A percentile compares a stretch with the other conserved stretches of the same genome.
Evolutionary conservation across 2,888 invertebrate species (phyloP).

Genomic region (Troilus luridus): DNA sequence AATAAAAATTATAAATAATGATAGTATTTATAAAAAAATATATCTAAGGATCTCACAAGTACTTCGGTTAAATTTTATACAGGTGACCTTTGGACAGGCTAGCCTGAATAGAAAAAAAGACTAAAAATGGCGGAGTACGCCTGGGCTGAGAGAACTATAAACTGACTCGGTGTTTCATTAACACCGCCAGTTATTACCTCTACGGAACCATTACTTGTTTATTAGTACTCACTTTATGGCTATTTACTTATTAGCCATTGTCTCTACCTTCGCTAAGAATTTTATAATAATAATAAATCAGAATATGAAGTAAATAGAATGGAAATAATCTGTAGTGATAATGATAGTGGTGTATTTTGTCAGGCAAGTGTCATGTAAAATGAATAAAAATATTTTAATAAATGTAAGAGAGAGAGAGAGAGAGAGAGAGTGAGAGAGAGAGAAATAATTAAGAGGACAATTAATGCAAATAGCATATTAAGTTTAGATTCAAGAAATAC

Average conservation of each 20-base stretch:
- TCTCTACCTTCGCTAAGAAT: not conserved
- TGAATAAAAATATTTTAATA: no score
- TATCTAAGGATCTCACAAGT: not conserved
- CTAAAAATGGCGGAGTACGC: not conserved
- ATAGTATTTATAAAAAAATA: no score
- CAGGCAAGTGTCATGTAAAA: not conserved
- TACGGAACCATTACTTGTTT: slow-evolving; percentile 8
- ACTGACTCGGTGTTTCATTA: slow-evolving; percentile 5
- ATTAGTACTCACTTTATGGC: slow-evolving; percentile 33
- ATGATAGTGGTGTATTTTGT: not conserved
- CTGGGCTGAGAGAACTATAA: not conserved
- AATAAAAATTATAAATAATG: no score
- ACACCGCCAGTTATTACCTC: not conserved
- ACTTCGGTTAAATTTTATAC: not conserved
- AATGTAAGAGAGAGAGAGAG: no score
- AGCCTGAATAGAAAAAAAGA: not conserved
- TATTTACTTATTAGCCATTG: slow-evolving; percentile 13
- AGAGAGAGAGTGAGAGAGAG: no score
- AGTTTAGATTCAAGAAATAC: no score
- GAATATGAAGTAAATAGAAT: not conserved
- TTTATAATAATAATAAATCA: not conserved
- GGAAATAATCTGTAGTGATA: not conserved
- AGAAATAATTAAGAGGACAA: no score
- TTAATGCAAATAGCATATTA: no score
- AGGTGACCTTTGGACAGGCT: not conserved